Evolutionary conservation across 1,140 invertebrate genomes (phyloP).

Genomic region (Diprion similis): DNA sequence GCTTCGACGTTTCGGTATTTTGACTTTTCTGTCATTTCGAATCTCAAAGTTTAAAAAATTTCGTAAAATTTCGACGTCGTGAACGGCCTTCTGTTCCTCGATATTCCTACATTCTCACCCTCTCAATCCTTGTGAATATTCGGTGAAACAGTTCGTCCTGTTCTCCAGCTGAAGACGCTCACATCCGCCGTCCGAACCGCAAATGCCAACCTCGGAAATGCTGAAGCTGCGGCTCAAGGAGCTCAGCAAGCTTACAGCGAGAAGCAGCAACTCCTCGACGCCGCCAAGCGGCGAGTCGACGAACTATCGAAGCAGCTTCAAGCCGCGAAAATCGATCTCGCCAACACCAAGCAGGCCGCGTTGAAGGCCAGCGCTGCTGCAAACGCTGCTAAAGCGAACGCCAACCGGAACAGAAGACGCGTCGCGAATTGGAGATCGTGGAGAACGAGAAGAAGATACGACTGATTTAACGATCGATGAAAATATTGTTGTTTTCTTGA

Average conservation of each 20-base stretch:
- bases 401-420: slow-evolving; percentile 37
- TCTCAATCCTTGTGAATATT: no score
- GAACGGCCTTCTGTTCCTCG: no score
- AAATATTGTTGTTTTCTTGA: not conserved
- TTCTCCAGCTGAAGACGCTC: slow-evolving; percentile 39
- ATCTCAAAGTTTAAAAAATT: no score
- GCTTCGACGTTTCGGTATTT: no score
- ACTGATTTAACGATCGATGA: not conserved
- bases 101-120: no score
- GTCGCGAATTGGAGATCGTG: slow-evolving; percentile 27
- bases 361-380: slow-evolving; percentile 69
- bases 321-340: slow-evolving; percentile 65
- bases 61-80: no score
- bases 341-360: slow-evolving; percentile 69
- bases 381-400: slow-evolving; percentile 63
- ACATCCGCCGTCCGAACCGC: slow-evolving; percentile 56
- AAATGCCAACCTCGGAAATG: slow-evolving; percentile 64
- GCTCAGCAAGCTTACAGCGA: slow-evolving; percentile 67
- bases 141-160: not conserved
- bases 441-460: not conserved
- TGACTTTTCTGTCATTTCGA: no score
- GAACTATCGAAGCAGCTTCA: slow-evolving; percentile 65
- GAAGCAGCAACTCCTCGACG: slow-evolving; percentile 69
- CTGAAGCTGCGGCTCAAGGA: slow-evolving; percentile 65
- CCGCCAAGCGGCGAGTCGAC: slow-evolving; percentile 67